Conservation (phyloP, 2,113 vertebrate species). For the Phyllostomus hastatus region DNA sequence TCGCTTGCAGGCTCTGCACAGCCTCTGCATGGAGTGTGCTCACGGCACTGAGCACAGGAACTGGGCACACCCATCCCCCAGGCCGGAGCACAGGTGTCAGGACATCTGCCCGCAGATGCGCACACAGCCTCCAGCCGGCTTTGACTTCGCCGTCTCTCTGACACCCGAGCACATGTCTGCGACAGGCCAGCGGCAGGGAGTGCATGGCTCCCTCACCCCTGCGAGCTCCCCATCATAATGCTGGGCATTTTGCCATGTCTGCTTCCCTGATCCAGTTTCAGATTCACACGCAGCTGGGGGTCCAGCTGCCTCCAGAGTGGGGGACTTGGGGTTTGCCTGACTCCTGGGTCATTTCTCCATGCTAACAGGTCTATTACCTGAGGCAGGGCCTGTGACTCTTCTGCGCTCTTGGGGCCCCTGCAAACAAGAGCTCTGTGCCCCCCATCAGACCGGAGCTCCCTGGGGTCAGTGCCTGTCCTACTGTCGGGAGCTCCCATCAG, state of each 20-base stretch:
- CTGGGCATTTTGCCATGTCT: background rate
- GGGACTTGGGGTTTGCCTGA: background rate
- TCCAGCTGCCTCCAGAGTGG: background rate
- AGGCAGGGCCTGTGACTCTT: background rate
- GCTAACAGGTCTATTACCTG: background rate
- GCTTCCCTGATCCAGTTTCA: background rate
- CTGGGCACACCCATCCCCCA: background rate
- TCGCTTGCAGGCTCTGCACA: rapidly evolving
- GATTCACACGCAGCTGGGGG: background rate
- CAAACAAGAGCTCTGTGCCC: background rate
- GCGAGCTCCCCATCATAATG: rapidly evolving
- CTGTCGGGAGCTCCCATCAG: background rate
- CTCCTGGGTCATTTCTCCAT: background rate
- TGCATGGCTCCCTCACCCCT: rapidly evolving
- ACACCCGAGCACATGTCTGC: background rate
- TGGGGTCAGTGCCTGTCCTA: background rate
- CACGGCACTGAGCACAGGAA: rapidly evolving
- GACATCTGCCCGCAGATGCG: background rate
- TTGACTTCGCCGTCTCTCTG: background rate
- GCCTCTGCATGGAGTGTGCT: rapidly evolving
- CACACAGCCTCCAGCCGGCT: background rate
- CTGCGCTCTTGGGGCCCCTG: background rate
- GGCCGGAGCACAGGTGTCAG: background rate
- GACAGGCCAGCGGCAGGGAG: background rate
- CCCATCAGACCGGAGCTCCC: background rate